Evolutionary conservation across 2,888 invertebrate genomes (phyloP), one percentile per base, ranked within the genome.

Genomic region (Xestoiulus laeticollis): DNA sequence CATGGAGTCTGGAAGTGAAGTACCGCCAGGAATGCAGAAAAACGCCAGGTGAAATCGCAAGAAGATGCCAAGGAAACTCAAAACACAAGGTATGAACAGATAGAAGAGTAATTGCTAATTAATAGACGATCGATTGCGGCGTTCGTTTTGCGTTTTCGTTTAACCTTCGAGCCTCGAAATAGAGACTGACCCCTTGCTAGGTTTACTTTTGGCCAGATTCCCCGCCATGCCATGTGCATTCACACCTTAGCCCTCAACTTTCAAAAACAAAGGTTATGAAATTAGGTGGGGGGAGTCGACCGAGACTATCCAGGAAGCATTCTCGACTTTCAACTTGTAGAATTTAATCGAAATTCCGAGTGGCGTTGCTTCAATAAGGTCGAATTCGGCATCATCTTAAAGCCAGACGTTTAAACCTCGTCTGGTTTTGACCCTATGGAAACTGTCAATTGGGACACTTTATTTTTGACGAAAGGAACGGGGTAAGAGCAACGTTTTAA

Each of bases 41-140:
- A 88, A 89, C 88, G 89, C 89, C 88, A 90, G 90, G 89, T 90
- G 90, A 90, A 90, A 89, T 89, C 88, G 87, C 89, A 88, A 89
- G 89, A 90, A 90, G 89, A 90, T 90, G 90, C 90, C 90, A 89
- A 90, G 89, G 88, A 90, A 90, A 89, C 88, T 89, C 86, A 89
- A 89, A 89, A 88, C 89, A 87, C 89, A 90, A 90, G 90, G 90
- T 90, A 88, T 85, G 88, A 68, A 22, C 85, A 44, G 38, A 43
- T 85, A 32, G 85, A 85, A 85, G 38, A 85, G 44, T 38, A 85
- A 85, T 85, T 44, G 44, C 44, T 43, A 85, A 85, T 85, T 85
- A 43, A 38, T 22, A 12, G 85, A 85, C 22, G 12, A 22, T 12
- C 14, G 12, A 78, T 78, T 30, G 78, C 78, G 78, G 30, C 30